Evolutionary conservation across 1,140 invertebrate genomes (phyloP), one percentile per base, ranked within the genome.

Genomic region (Hylaeus volcanicus): DNA sequence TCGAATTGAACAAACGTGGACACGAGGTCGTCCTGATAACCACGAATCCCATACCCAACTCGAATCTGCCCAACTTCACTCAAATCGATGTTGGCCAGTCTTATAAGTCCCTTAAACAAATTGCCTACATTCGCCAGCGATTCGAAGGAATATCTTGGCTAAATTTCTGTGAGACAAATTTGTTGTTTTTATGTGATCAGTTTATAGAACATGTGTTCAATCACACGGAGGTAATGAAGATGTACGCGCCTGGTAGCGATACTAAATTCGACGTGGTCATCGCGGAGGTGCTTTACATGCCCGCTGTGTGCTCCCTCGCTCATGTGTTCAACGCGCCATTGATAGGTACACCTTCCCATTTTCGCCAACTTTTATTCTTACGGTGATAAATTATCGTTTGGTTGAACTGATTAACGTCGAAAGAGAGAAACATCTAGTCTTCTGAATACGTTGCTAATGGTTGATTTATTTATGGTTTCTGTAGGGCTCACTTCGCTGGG

Each of bases 11-110:
- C 0, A 82, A 74, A 53, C 88, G 91, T 51, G 94, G 94, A 5
- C 94, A 94, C 69, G 77, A 94, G 53, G 60, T 94, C 0, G 91
- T 92, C 0, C 61, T 93, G 26, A 26, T 26, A 26, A 26, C 26
- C 4, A 77, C 94, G 11, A 93, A 93, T 2, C 83, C 86, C 1
- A 58, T 88, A 68, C 91, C 92, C 1, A 77, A 89, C 39, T 68
- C 75, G 6, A 83, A 72, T 26, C 66, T 90, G 12, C 86, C 66
- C 12, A 90, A 89, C 64, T 87, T 85, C 8, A 86, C 74, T 5
- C 85, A 90, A 45, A 89, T 91, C 9, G 61, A 86, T 15, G 8
- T 85, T 0, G 45, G 74, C 0, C 2, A 15, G 0, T 3, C n/a
- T 4, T 85, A 84, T 5, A 9, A 60, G 0, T 0, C 5, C 0